phyloP scores from a whole-genome alignment of 2,888 invertebrate genomes.

The Tachina grossa region DNA sequence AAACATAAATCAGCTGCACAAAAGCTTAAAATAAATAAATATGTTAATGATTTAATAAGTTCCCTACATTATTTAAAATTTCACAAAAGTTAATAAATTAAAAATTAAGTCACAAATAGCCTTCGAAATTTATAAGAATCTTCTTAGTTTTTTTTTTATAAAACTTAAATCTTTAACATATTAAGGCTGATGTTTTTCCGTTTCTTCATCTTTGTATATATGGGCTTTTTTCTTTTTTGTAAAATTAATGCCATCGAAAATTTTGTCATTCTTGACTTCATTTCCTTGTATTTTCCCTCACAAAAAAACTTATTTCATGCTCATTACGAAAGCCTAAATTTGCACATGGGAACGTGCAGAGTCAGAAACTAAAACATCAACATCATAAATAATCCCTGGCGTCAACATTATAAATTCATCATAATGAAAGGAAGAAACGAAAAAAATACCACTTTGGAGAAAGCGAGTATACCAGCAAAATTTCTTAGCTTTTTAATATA shows the following conservation, averaged over 20 bases:
- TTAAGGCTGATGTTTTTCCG: too few relatives aligned
- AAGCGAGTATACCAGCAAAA: conserved; percentile 7
- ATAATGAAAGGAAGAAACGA: neutral
- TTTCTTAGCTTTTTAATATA: neutral
- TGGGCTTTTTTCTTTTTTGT: neutral
- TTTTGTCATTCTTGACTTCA: neutral
- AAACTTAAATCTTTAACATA: too few relatives aligned
- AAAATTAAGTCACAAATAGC: too few relatives aligned
- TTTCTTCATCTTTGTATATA: neutral
- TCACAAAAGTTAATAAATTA: too few relatives aligned
- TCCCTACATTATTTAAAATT: too few relatives aligned
- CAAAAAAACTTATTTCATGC: neutral
- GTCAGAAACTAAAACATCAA: neutral
- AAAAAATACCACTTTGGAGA: neutral
- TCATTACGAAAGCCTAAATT: conserved; percentile 9
- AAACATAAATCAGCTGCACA: too few relatives aligned
- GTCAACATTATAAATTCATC: conserved; percentile 17
- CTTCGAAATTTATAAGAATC: too few relatives aligned
- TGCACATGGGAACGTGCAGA: conserved; percentile 22
- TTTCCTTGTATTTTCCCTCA: neutral
- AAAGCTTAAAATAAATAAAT: neutral
- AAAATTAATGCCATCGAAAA: conserved; percentile 6
- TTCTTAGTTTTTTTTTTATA: too few relatives aligned
- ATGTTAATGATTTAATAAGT: too few relatives aligned
- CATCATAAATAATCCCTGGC: conserved; percentile 14